Conservation (phyloP, 2,888 invertebrate genomes). For the Gonocerus acuteangulatus region DNA sequence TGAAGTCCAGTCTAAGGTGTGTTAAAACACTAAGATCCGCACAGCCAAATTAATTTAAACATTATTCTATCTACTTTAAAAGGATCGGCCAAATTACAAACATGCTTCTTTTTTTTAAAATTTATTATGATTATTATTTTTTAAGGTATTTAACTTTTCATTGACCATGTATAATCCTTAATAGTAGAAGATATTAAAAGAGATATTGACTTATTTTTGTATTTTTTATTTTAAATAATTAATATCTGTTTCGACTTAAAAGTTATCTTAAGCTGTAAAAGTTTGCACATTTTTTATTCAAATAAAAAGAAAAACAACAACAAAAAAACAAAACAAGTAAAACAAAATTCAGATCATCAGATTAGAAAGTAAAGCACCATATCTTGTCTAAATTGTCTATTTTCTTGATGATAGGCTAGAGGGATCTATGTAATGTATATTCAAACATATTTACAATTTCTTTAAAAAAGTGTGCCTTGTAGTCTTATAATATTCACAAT, state of each 20-base stretch:
- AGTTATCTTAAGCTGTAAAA: too few relatives aligned
- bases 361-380: slow-evolving; percentile 1
- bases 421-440: slow-evolving; percentile 6
- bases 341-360: not conserved
- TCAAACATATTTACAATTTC: slow-evolving; percentile 1
- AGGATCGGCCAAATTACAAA: not conserved
- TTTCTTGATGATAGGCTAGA: not conserved
- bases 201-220: too few relatives aligned
- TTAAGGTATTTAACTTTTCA: too few relatives aligned
- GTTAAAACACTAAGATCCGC: slow-evolving; percentile 20
- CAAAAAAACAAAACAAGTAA: not conserved
- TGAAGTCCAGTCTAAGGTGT: slow-evolving; percentile 18
- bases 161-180: too few relatives aligned
- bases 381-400: slow-evolving; percentile 2
- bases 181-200: too few relatives aligned
- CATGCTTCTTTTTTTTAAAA: too few relatives aligned
- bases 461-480: slow-evolving; percentile 13
- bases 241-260: too few relatives aligned
- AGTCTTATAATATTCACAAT: slow-evolving; percentile 29
- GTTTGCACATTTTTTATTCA: too few relatives aligned
- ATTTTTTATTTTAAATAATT: too few relatives aligned
- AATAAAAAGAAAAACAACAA: too few relatives aligned
- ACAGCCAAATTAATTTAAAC: slow-evolving; percentile 26
- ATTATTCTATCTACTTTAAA: slow-evolving; percentile 6
- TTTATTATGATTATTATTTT: too few relatives aligned